Percentiles rank a stretch among this genome's conserved stretches.
phyloP scores from a whole-genome alignment of 2,888 invertebrate genomes.

The Oegoconia quadripuncta region DNA sequence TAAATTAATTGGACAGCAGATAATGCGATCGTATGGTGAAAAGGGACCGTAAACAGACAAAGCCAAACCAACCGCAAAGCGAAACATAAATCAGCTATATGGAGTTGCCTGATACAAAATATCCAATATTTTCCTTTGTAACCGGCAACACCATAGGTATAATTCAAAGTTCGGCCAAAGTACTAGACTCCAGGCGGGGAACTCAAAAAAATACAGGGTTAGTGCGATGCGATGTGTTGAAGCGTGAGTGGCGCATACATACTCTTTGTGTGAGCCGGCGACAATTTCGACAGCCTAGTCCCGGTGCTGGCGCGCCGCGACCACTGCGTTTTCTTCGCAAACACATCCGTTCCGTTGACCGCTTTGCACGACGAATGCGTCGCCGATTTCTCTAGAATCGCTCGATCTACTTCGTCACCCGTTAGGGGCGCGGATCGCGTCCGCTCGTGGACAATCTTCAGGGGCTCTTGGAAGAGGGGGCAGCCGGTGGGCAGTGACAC shows the following conservation, averaged over 20 bases:
- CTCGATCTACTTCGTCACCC: conserved; percentile 67
- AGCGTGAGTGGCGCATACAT: conserved; percentile 51
- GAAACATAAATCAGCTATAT: too few relatives aligned
- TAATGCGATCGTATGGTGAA: too few relatives aligned
- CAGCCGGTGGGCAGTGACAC: conserved; percentile 64
- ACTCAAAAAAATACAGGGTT: not conserved
- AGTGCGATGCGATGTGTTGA: conserved; percentile 7
- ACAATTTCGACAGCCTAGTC: conserved; percentile 62
- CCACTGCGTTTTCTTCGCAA: conserved; percentile 52
- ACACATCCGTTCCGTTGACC: conserved; percentile 51
- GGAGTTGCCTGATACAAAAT: too few relatives aligned
- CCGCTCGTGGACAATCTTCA: conserved; percentile 79
- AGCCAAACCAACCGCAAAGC: too few relatives aligned
- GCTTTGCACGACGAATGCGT: conserved; percentile 56
- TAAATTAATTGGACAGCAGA: too few relatives aligned
- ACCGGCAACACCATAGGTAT: not conserved
- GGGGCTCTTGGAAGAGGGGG: conserved; percentile 53
- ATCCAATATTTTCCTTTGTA: not conserved
- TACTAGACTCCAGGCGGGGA: not conserved
- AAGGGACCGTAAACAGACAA: too few relatives aligned
- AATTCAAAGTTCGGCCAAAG: too few relatives aligned
- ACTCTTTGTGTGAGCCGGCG: conserved; percentile 72
- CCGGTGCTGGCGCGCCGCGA: conserved; percentile 68
- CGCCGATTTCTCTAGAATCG: conserved; percentile 48
- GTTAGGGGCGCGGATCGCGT: conserved; percentile 85